These are phyloP conservation scores for Cephus sareptanus DNA, from an alignment of 2,888 invertebrate species.

Conservation along the genomic window DNA sequence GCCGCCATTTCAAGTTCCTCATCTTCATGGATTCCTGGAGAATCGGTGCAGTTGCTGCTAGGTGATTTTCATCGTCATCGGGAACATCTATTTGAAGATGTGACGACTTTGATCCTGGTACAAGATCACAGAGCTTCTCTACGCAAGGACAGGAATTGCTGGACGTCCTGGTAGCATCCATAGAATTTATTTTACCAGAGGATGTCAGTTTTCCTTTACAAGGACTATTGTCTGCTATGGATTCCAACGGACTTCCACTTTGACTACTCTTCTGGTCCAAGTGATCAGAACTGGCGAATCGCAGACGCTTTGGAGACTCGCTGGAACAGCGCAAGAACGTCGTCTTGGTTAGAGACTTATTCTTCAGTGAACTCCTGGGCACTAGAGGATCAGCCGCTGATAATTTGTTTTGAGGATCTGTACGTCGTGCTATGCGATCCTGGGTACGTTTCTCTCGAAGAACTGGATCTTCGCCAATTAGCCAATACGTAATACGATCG, in stretches of 20 bases:
- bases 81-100: background rate
- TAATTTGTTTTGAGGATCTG: conserved; percentile 49
- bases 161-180: conserved; percentile 66
- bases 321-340: conserved; percentile 76
- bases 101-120: background rate
- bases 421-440: conserved; percentile 68
- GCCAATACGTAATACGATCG: conserved; percentile 85
- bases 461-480: conserved; percentile 79
- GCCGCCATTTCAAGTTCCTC: conserved; percentile 29
- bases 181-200: conserved; percentile 67
- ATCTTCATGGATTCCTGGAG: conserved; percentile 16
- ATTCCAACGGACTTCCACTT: conserved; percentile 66
- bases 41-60: conserved; percentile 23
- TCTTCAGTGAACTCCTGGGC: conserved; percentile 79
- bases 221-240: conserved; percentile 72
- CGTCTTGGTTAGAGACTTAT: conserved; percentile 68
- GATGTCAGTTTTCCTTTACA: conserved; percentile 67
- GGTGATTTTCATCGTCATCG: conserved; percentile 2
- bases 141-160: conserved; percentile 82
- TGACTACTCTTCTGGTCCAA: conserved; percentile 71
- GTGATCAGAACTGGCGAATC: conserved; percentile 80
- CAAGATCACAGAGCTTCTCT: conserved; percentile 67
- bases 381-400: conserved; percentile 46
- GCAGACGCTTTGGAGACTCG: conserved; percentile 85
- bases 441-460: conserved; percentile 70